Conservation (phyloP, 2,113 vertebrate genomes). For the Eurystomus gularis region DNA sequence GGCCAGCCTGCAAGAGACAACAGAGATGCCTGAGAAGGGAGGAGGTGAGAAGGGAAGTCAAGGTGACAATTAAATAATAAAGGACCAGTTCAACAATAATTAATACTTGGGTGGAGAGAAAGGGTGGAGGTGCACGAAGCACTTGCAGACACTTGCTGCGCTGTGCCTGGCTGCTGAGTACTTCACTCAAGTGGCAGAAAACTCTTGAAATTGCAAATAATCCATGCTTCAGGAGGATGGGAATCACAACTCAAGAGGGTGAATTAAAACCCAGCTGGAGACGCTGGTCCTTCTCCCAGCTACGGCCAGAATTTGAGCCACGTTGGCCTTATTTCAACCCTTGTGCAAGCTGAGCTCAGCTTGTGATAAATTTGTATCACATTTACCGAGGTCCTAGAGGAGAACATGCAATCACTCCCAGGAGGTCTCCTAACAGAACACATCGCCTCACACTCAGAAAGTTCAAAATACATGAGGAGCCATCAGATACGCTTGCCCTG, state of each 20-base stretch:
- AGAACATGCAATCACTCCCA: neutral
- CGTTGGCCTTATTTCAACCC: neutral
- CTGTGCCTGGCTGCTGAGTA: neutral
- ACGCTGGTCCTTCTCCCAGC: neutral
- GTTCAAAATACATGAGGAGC: neutral
- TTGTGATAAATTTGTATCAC: neutral
- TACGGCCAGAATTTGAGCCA: neutral
- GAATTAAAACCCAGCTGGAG: neutral
- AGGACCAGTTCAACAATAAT: conserved; percentile 16
- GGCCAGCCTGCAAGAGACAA: neutral
- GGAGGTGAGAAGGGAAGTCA: conserved; percentile 20
- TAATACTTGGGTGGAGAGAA: neutral
- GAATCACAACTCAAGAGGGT: neutral
- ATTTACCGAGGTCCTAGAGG: neutral
- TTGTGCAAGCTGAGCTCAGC: neutral
- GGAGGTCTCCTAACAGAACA: neutral
- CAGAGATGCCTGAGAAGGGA: neutral
- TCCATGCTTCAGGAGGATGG: neutral
- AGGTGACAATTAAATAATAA: conserved; percentile 49
- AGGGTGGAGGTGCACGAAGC: neutral
- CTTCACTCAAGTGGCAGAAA: neutral
- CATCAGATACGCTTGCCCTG: neutral
- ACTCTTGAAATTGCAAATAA: neutral
- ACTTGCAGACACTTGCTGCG: neutral
- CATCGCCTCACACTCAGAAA: neutral